These are phyloP conservation scores for Beris morrisii DNA, from an alignment of 2,888 invertebrate genomes.

Conservation along the genomic window DNA sequence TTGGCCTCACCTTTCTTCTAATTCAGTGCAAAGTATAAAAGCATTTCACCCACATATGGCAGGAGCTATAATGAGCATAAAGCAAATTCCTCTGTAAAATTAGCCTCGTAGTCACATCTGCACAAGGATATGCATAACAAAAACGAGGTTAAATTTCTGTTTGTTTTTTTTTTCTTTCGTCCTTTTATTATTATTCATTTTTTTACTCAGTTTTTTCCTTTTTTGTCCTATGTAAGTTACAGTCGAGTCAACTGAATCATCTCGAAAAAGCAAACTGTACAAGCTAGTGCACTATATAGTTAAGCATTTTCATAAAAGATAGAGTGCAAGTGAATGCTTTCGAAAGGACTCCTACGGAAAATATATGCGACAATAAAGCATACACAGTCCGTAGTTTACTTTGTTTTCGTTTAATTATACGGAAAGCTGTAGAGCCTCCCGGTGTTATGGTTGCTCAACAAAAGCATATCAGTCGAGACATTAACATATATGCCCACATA, in stretches of 20 bases:
- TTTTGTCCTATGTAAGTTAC: slow-evolving; percentile 14
- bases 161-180: neutral
- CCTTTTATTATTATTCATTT: neutral
- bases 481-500: slow-evolving; percentile 2
- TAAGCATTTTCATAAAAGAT: slow-evolving; percentile 24
- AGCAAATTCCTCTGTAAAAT: slow-evolving; percentile 19
- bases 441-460: slow-evolving; percentile 22
- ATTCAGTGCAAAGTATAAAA: slow-evolving; percentile 7
- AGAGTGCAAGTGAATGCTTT: slow-evolving; percentile 12
- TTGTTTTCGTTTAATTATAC: slow-evolving; percentile 32
- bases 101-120: slow-evolving; percentile 19
- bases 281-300: slow-evolving; percentile 9
- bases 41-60: slow-evolving; percentile 5
- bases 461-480: slow-evolving; percentile 24
- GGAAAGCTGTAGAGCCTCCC: slow-evolving; percentile 21
- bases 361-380: slow-evolving; percentile 25
- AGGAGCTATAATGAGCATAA: slow-evolving; percentile 5
- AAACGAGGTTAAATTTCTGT: slow-evolving; percentile 10
- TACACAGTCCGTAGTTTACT: slow-evolving; percentile 25
- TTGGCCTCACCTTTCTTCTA: slow-evolving; percentile 8
- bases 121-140: slow-evolving; percentile 18
- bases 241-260: slow-evolving; percentile 17
- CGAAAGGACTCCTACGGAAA: slow-evolving; percentile 15
- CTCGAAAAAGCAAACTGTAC: slow-evolving; percentile 7
- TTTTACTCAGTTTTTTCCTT: neutral